Base-by-base conservation (phyloP, 2,888 invertebrate species). In the Pristionchus japonicus region DNA sequence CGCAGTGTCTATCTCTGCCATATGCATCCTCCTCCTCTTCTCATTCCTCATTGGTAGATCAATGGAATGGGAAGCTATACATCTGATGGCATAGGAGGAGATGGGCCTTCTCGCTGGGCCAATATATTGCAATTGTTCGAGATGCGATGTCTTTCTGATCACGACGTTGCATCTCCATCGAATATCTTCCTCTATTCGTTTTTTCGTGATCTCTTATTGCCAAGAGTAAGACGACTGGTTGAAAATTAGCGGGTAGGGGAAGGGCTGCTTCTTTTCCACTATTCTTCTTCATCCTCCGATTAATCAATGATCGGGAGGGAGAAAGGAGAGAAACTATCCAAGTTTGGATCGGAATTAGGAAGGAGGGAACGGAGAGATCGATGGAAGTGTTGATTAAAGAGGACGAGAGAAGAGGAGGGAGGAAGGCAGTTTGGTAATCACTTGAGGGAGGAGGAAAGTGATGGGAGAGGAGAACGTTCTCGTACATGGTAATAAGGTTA, bases 341-440 rank as follows among this genome's bases (percentile, higher is more conserved):
- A 64, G 52, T 88, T 47, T 47, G 61, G 80, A 43, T 82, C 40
- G 67, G 57, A 49, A 43, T 49, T 34, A 37, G 15, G 74, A 27
- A 27, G 23, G 61, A 67, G 49, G 49, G 43, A 52, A 86, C 37
- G 64, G 70, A 49, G 49, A 49, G 43, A 74, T 34, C 86, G 87
- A 86, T 57, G 77, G 49, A 47, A 88, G 88, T 87, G 87, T 88
- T 86, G 80, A 86, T 87, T 87, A 86, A 87, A 87, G 67, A 74
- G 67, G 47, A 34, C 52, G 82, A n/a, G 49, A 80, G 74, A 80
- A 80, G 85, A 67, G 85, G 61, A n/a, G 40, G 47, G 31, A 43
- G 74, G 37, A 13, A 31, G 17, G 43, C 27, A 47, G 82, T 52
- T 43, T 77, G 40, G 31, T 47, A 77, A 77, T 77, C 77, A 77